Base-by-base conservation (phyloP, 2,888 invertebrate genomes). In the Strigamia maritima region DNA sequence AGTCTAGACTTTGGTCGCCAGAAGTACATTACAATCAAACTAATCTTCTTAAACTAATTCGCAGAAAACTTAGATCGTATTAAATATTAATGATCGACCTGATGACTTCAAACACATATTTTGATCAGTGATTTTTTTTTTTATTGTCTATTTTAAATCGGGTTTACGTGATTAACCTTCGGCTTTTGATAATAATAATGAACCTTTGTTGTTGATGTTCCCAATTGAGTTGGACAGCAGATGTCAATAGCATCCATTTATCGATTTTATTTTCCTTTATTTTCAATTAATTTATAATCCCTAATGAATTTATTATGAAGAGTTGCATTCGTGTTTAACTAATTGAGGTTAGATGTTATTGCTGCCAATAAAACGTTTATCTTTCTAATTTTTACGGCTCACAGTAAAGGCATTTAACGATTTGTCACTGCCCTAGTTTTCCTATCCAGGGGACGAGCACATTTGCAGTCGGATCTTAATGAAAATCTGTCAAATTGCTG, bases 401-500 rank as follows among this genome's bases (percentile, higher is more conserved):
- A 65, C 65, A 26, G 65, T 65, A 2, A 24, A n/a, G n/a, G 49
- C 49, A 65, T 65, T 28, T 65, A 65, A 65, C 28, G 65, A 24
- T 65, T 65, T 65, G 65, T 65, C 65, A 65, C 28, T 65, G 26
- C 65, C 26, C 65, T 65, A 26, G 24, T 65, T 65, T 28, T 16
- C 7, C 28, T 65, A 14, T 16, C 7, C 28, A 26, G 10, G 65
- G 24, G 65, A 28, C 65, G 26, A 65, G 12, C 28, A 26, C 16
- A 28, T 8, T 24, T 26, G 24, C 14, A 26, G 65, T 24, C 65
- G 65, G 65, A 65, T 65, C 65, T 65, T 65, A 65, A 65, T 65
- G 28, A 65, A 65, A 65, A 65, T 65, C 65, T 65, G 65, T 65
- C 65, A 65, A 65, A 65, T 65, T 65, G 65, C 65, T 65, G 65